These are phyloP conservation scores for Zaprionus lineosus DNA, from an alignment of 2,888 invertebrate genomes.

Conservation along the genomic window DNA sequence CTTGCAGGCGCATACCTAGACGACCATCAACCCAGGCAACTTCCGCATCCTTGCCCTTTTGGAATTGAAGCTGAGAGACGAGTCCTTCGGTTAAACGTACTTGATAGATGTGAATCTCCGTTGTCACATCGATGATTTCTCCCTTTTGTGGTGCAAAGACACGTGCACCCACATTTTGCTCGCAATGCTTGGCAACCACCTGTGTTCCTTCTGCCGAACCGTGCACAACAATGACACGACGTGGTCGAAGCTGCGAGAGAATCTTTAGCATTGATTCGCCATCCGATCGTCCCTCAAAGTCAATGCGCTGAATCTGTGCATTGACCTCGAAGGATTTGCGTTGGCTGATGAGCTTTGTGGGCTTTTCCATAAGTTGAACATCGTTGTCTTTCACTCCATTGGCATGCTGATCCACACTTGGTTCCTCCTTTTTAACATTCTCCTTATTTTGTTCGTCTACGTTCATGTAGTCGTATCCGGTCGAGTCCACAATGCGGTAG, in stretches of 20 bases:
- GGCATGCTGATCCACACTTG: constrained; percentile 52
- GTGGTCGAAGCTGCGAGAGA: constrained; percentile 90
- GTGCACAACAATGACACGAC: constrained; percentile 90
- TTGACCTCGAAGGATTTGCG: constrained; percentile 90
- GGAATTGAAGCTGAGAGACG: constrained; percentile 93
- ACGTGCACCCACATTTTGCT: constrained; percentile 87
- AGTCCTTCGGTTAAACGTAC: constrained; percentile 95
- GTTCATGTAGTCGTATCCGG: constrained; percentile 78
- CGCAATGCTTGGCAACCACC: constrained; percentile 87
- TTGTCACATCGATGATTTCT: constrained; percentile 96
- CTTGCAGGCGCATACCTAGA: constrained; percentile 86
- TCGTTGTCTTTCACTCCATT: constrained; percentile 68
- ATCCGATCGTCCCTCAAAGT: constrained; percentile 97
- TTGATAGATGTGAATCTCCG: constrained; percentile 99
- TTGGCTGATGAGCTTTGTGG: constrained; percentile 93
- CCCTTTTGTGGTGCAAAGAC: constrained; percentile 93
- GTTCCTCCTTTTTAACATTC: constrained; percentile 78
- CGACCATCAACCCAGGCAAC: constrained; percentile 97
- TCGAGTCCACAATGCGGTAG: constrained; percentile 90
- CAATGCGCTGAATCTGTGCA: constrained; percentile 95
- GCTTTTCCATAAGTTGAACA: constrained; percentile 87
- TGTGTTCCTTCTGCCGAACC: constrained; percentile 88
- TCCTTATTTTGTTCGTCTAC: constrained; percentile 80
- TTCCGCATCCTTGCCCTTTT: constrained; percentile 93
- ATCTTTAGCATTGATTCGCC: constrained; percentile 93